Conservation (phyloP, 2,888 invertebrate genomes). For the Catocala nupta region DNA sequence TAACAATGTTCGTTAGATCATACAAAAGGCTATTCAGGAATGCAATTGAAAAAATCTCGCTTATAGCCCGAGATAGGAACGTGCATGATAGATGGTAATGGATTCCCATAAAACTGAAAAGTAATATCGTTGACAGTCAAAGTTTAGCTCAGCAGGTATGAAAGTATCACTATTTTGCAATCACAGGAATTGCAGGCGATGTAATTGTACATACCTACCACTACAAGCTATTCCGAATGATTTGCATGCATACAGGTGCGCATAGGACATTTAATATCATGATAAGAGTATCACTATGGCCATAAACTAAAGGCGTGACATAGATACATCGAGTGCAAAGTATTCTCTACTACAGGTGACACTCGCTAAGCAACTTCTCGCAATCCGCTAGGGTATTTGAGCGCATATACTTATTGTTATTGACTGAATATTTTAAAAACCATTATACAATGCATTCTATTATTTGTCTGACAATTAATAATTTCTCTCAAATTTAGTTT, state of each 20-base stretch:
- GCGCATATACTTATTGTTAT: background rate
- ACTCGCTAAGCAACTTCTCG: slow-evolving; percentile 8
- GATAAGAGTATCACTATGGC: slow-evolving; percentile 8
- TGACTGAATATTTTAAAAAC: slow-evolving; percentile 5
- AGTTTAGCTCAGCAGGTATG: slow-evolving; percentile 1
- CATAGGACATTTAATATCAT: slow-evolving; percentile 7
- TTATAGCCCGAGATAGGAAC: background rate
- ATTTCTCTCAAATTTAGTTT: no score
- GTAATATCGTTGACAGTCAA: slow-evolving; percentile 4
- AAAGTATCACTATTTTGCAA: background rate
- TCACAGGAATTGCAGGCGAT: background rate
- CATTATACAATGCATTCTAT: background rate
- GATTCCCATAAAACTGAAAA: slow-evolving; percentile 3
- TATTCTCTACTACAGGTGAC: slow-evolving; percentile 10
- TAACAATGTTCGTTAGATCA: background rate
- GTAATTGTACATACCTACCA: background rate
- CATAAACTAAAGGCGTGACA: slow-evolving; percentile 13
- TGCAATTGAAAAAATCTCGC: slow-evolving; percentile 1
- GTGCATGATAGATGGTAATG: slow-evolving; percentile 6
- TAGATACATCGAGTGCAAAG: slow-evolving; percentile 8
- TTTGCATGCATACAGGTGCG: background rate
- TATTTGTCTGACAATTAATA: no score
- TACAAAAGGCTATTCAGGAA: background rate
- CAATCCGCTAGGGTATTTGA: slow-evolving; percentile 9
- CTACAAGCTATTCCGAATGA: no score